Percentiles rank a stretch among this genome's conserved stretches.
These are phyloP conservation scores for Xerus rutilus DNA, from an alignment of 2,797 vertebrate species.

Conservation along the genomic window DNA sequence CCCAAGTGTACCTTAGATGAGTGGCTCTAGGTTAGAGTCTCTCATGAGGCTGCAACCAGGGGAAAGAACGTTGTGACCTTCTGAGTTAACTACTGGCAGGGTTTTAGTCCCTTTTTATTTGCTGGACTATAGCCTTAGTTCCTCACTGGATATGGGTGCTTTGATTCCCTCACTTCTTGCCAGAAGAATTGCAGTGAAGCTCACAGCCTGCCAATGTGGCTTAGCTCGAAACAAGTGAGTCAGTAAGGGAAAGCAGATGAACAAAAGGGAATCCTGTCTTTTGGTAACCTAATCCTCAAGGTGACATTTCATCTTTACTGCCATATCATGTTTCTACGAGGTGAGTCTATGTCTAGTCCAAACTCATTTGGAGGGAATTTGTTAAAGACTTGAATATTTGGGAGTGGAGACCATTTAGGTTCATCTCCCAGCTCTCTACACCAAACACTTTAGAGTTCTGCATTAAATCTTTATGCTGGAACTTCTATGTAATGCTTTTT, in stretches of 20 bases:
- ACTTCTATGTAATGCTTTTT: neutral
- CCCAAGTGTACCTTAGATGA: neutral
- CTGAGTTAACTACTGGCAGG: neutral
- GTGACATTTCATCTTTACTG: neutral
- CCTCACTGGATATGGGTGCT: neutral
- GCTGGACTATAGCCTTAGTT: neutral
- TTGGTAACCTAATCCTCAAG: neutral
- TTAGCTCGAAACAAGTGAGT: neutral
- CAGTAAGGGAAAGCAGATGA: neutral
- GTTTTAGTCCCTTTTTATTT: neutral
- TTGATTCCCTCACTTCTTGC: neutral
- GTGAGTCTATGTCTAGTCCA: neutral
- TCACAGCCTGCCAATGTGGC: too few relatives aligned
- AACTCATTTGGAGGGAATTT: rapidly evolving
- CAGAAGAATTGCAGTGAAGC: rapidly evolving
- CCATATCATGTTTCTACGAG: neutral
- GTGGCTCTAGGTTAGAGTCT: neutral
- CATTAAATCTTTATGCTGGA: neutral
- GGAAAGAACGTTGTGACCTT: neutral
- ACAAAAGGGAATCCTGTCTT: neutral
- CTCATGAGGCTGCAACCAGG: neutral
- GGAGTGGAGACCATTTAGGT: rapidly evolving
- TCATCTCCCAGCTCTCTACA: neutral
- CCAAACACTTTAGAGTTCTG: neutral
- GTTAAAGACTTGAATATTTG: neutral